phyloP scores from a whole-genome alignment of 2,797 vertebrate genomes.

The Enteromius argenteus region DNA sequence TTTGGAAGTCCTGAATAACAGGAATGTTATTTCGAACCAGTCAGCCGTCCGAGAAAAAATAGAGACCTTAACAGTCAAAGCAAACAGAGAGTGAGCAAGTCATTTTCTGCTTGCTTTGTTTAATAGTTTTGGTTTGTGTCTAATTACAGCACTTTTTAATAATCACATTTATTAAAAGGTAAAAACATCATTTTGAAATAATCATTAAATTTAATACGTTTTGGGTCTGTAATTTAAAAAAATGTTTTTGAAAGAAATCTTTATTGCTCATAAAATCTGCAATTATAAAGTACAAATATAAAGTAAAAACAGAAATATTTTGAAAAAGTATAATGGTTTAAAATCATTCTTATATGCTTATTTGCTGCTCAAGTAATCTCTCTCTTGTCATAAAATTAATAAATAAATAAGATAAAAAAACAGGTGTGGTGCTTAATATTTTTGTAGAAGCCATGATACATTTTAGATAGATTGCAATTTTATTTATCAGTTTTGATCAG shows the following conservation, averaged over 20 bases:
- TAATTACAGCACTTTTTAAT: background rate
- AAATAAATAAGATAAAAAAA: too few species aligned
- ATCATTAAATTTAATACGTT: background rate
- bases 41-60: slow-evolving; percentile 66
- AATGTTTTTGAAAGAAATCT: background rate
- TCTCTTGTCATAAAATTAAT: background rate
- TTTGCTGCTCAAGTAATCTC: background rate
- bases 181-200: background rate
- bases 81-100: background rate
- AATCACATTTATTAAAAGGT: background rate
- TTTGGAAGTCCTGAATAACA: background rate
- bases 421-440: background rate
- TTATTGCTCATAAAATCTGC: background rate
- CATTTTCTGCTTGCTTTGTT: background rate
- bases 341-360: background rate
- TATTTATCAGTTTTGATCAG: background rate
- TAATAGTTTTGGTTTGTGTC: background rate
- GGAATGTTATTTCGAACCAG: background rate
- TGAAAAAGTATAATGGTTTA: background rate
- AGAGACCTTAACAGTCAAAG: slow-evolving; percentile 27
- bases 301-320: background rate
- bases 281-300: background rate
- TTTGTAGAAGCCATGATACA: background rate
- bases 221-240: background rate
- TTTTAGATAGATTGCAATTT: background rate